Base-by-base conservation (phyloP, 1,140 invertebrate genomes). In the Callitettix versicolor region DNA sequence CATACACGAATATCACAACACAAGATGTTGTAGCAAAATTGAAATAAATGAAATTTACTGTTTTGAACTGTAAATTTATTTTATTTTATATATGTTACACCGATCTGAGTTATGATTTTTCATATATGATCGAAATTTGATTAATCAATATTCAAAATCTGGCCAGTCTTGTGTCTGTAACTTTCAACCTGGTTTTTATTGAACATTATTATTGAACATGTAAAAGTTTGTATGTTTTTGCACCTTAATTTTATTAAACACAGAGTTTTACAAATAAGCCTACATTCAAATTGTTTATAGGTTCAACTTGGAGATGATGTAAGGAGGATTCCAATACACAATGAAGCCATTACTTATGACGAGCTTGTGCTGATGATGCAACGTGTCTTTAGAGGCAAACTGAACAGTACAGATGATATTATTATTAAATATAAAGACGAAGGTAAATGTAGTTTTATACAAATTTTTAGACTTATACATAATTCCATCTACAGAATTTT, bases 361-460 rank as follows among this genome's bases (percentile, higher is more conserved):
- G 84, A 87, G 68, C 65, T 87, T 15, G 74, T 86, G 36, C 69
- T 86, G 14, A 86, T 87, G 84, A 85, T 86, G 82, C 82, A 86
- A 67, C 67, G 85, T 59, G 80, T 87, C 3, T 87, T 85, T 65
- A 65, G 77, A 34, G 82, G 81, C 11, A 79, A 82, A 64, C 65
- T 86, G 4, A 73, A 67, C 36, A 75, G 73, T 21, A 77, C 74
- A 62, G 83, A 86, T 74, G 83, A 86, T 61, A 77, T 87, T 51
- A 76, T 74, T 2, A 76, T 87, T 15, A 86, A 86, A 68, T 87
- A 86, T 65, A 83, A 81, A 70, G 84, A 86, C 72, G 83, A 85
- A 78, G 80, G 80, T 81, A 67, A 53, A 43, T 57, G 55, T 50
- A 20, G n/a, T n/a, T n/a, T n/a, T n/a, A n/a, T n/a, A n/a, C n/a